Base-by-base conservation (phyloP, 2,888 invertebrate genomes). In the Psylliodes chrysocephalus region DNA sequence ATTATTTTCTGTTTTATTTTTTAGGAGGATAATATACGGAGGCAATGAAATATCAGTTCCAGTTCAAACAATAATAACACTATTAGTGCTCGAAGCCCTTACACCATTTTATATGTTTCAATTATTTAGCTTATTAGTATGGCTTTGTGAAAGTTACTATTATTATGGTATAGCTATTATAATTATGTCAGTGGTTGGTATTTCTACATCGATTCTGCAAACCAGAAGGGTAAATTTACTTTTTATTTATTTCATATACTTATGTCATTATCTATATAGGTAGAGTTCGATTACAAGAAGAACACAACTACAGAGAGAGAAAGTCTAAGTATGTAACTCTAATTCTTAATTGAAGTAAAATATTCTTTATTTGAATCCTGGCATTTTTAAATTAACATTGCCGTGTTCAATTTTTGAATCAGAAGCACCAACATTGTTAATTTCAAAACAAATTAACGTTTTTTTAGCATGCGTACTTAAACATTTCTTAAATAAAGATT, bases 71-170 rank as follows among this genome's bases (percentile, higher is more conserved):
- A 84, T 93, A 51, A 78, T 89, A 67, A 90, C 89, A 0, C 84
- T 95, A 2, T 84, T 95, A 0, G 86, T 92, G 12, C 83, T 94
- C 67, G 95, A 95, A 82, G 91, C 92, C n/a, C 87, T 96, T 74
- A 95, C 96, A 79, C 96, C 97, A 3, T 97, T 96, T 84, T 97
- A 96, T 84, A 90, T 96, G 78, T 97, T 97, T 85, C 96, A 97
- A 88, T 81, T 96, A 68, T 95, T 95, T 84, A 95, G 95, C 38
- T 91, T 94, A 67, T 86, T 89, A 8, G 87, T 97, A 49, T 97
- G 97, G 97, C 86, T 93, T 52, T 86, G 90, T 0, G 96, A 97
- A 78, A 87, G 91, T 53, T 97, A 97, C 78, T 90, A 91, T 74
- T 94, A 93, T 78, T 97, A 96, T 81, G 94, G 95, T 17, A 84